Evolutionary conservation across 2,888 invertebrate genomes (phyloP).

Genomic region (Thumatha senex): DNA sequence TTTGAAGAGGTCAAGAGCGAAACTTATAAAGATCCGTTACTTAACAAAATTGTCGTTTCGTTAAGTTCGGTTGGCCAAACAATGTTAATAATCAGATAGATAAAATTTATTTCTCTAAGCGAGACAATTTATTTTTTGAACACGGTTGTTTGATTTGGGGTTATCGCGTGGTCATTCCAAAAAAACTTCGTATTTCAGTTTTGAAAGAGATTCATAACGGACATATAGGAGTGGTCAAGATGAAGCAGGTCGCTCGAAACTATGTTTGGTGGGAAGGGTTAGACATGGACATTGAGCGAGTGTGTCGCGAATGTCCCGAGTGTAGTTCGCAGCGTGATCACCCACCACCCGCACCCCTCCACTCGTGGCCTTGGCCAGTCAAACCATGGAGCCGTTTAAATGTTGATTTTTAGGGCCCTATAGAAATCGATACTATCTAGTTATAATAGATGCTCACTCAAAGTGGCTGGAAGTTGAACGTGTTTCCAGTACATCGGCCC

Average conservation of each 20-base stretch:
- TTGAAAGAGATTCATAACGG: slow-evolving; percentile 23
- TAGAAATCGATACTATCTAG: too few species aligned
- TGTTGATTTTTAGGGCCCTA: too few species aligned
- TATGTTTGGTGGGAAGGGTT: slow-evolving; percentile 29
- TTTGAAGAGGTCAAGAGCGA: slow-evolving; percentile 13
- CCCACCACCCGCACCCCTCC: slow-evolving; percentile 14
- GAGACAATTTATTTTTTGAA: neutral
- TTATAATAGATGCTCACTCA: too few species aligned
- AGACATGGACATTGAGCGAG: slow-evolving; percentile 18
- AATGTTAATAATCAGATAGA: too few species aligned
- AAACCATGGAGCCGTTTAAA: too few species aligned
- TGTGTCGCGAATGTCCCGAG: neutral
- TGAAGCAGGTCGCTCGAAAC: slow-evolving; percentile 28
- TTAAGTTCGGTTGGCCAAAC: slow-evolving; percentile 2
- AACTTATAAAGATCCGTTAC: slow-evolving; percentile 3
- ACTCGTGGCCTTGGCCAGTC: too few species aligned
- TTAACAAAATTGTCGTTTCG: neutral
- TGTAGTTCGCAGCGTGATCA: neutral
- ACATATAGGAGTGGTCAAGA: slow-evolving; percentile 26
- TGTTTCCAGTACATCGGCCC: too few species aligned
- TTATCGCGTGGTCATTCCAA: slow-evolving; percentile 17
- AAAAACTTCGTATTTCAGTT: slow-evolving; percentile 8
- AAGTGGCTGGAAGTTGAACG: too few species aligned
- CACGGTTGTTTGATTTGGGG: neutral
- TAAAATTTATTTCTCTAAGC: neutral